Base-by-base conservation (phyloP, 2,113 vertebrate genomes). In the Baryphthengus martii region DNA sequence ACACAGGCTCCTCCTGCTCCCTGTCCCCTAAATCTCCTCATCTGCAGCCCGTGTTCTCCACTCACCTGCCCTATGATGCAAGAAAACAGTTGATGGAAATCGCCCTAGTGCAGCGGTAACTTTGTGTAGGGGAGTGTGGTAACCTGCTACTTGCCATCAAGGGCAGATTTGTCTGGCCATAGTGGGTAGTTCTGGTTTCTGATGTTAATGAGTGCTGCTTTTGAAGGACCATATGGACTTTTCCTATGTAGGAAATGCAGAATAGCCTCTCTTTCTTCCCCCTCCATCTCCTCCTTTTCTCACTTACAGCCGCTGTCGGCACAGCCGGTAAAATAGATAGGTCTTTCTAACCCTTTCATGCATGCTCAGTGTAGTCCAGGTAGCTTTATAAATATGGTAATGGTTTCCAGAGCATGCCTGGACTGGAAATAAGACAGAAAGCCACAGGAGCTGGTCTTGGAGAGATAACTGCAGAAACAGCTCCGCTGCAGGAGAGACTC, bases 341-440 rank as follows among this genome's bases (percentile, higher is more conserved):
- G 96, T 96, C 96, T 97, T 97, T 95, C 95, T 94, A 97, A 97
- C 90, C 71, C 96, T 96, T 94, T 98, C 97, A 97, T 96, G 98
- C 95, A 17, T 97, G 96, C 75, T 95, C 77, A 3, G 62, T 81
- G 95, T 56, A 96, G 96, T 95, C 96, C 97, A 96, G 97, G 97
- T 97, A 96, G 93, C 95, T 98, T 98, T 97, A 98, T 98, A 97
- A 98, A 98, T 98, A 98, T 98, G 97, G 91, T 97, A 98, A 98
- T 98, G 89, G 82, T 50, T 97, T 97, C 96, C 95, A 95, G 88
- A 95, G 94, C 95, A 95, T 91, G 97, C 93, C 96, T 78, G 17
- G 96, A 95, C 96, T 98, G 89, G 97, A 97, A 98, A 97, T 96
- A 96, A 98, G 93, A 84, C 76, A 79, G 86, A 89, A 95, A 96